phyloP scores from a whole-genome alignment of 1,140 invertebrate species.

The Acyrthosiphon pisum region DNA sequence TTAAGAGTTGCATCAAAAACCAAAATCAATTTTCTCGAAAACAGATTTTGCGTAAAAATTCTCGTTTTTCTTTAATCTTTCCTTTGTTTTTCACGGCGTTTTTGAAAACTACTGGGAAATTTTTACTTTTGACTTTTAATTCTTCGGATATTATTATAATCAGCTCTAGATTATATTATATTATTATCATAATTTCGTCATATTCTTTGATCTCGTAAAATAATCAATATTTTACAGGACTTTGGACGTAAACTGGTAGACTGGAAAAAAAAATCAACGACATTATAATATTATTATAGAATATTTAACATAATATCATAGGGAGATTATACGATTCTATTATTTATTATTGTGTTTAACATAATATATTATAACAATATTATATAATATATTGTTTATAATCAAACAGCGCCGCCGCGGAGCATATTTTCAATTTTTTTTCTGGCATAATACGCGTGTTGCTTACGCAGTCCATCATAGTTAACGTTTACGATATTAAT shows the following conservation, averaged over 20 bases:
- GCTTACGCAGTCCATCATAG: not conserved
- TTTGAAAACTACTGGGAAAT: no score
- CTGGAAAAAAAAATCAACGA: constrained; percentile 2
- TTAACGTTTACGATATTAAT: not conserved
- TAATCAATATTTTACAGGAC: not conserved
- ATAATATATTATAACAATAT: not conserved
- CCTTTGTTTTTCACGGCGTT: no score
- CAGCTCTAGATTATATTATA: not conserved
- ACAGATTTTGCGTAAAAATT: no score
- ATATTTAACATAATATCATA: not conserved
- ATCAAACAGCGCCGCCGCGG: not conserved
- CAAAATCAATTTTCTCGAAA: no score
- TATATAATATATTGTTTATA: not conserved
- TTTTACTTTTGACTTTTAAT: no score
- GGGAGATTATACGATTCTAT: not conserved
- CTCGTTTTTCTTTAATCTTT: no score
- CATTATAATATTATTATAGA: not conserved
- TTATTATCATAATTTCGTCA: not conserved
- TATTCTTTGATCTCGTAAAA: not conserved
- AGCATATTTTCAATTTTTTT: not conserved
- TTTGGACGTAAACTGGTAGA: not conserved
- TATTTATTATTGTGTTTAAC: not conserved
- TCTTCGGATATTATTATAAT: not conserved
- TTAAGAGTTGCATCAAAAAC: no score
- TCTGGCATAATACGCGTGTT: not conserved